Evolutionary conservation across 2,888 invertebrate species (phyloP).

Genomic region (Eupithecia subumbrata): DNA sequence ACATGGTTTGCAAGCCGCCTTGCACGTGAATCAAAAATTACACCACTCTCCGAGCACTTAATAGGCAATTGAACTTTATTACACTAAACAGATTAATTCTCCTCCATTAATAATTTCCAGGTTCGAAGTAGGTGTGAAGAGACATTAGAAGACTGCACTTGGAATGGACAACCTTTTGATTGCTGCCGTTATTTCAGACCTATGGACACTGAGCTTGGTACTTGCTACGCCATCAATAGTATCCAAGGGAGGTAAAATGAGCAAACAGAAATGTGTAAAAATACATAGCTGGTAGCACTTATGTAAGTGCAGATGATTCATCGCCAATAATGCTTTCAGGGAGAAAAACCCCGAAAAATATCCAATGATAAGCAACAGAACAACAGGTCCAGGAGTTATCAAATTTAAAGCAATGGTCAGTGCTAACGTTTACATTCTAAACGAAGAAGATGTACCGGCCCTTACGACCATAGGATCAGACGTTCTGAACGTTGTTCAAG

Average conservation of each 20-base stretch:
- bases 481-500: constrained; percentile 84
- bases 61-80: background rate
- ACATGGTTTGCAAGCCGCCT: background rate
- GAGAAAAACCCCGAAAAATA: constrained; percentile 71
- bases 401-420: constrained; percentile 78
- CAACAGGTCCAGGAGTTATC: constrained; percentile 85
- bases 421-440: constrained; percentile 85
- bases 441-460: constrained; percentile 88
- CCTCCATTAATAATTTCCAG: constrained; percentile 53
- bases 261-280: background rate
- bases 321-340: constrained; percentile 52
- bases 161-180: constrained; percentile 85
- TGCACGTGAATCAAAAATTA: background rate
- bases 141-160: constrained; percentile 83
- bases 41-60: background rate
- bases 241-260: constrained; percentile 82
- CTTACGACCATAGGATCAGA: constrained; percentile 87
- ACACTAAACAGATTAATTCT: background rate
- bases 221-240: constrained; percentile 87
- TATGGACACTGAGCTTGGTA: constrained; percentile 87
- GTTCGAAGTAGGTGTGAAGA: constrained; percentile 84
- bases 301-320: background rate
- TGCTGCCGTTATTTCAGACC: constrained; percentile 87
- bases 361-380: constrained; percentile 86
- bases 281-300: background rate